Evolutionary conservation across 2,888 invertebrate species (phyloP).

Genomic region (Apodemia duryi): DNA sequence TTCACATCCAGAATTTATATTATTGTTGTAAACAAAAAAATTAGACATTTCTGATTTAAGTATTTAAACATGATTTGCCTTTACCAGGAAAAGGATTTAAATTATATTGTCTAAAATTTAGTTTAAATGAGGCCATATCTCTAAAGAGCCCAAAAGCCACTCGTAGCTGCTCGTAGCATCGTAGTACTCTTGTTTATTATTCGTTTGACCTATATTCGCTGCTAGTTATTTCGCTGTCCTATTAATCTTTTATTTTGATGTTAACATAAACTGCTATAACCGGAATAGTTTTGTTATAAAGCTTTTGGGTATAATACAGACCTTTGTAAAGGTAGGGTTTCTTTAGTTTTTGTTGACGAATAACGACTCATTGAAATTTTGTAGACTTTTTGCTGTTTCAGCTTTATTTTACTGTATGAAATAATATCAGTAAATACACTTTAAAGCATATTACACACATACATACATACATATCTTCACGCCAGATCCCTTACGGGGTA

Average conservation of each 20-base stretch:
- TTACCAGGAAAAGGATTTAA: conserved; percentile 1
- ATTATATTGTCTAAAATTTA: conserved; percentile 15
- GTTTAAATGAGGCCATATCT: conserved; percentile 14
- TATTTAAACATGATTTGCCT: conserved; percentile 17
- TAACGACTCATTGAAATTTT: background rate
- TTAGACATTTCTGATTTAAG: too few relatives aligned
- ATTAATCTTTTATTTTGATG: conserved; percentile 13
- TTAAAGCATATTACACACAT: too few relatives aligned
- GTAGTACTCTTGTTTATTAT: conserved; percentile 13
- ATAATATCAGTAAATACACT: too few relatives aligned
- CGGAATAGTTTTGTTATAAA: conserved; percentile 10
- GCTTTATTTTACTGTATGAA: too few relatives aligned
- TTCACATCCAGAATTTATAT: too few relatives aligned
- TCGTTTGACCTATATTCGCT: conserved; percentile 9
- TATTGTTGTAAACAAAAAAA: too few relatives aligned
- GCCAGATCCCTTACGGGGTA: too few relatives aligned
- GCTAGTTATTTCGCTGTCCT: conserved; percentile 13
- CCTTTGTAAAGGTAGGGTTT: background rate
- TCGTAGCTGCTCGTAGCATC: conserved; percentile 12
- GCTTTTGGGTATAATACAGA: background rate
- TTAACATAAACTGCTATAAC: conserved; percentile 13
- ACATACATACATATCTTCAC: too few relatives aligned
- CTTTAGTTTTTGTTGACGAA: background rate
- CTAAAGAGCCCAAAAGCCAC: conserved; percentile 15
- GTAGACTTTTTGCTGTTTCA: background rate